These are phyloP conservation scores for Marmota flaviventris DNA, from an alignment of 2,113 vertebrate species.

Conservation along the genomic window DNA sequence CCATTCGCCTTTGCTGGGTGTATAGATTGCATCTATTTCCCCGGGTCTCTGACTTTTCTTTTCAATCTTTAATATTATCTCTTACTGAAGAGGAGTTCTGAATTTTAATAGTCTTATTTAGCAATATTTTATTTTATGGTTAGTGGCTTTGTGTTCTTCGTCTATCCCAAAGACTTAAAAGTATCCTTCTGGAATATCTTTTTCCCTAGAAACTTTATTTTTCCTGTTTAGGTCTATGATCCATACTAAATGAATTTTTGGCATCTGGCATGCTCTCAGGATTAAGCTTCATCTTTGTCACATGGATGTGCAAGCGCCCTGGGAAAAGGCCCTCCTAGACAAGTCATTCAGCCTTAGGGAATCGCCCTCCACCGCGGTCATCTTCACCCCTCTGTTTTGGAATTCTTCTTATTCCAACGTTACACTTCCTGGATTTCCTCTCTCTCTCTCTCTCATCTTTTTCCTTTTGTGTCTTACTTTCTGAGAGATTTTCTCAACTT, in stretches of 20 bases:
- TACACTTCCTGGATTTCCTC: background rate
- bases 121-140: constrained; percentile 26
- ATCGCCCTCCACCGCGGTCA: background rate
- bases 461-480: background rate
- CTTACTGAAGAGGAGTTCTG: constrained; percentile 33
- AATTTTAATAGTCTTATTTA: constrained; percentile 43
- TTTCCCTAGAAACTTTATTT: background rate
- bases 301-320: background rate
- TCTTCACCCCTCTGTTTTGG: background rate
- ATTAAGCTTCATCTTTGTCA: constrained; percentile 1
- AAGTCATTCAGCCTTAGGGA: background rate
- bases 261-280: background rate
- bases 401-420: background rate
- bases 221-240: background rate
- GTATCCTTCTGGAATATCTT: background rate
- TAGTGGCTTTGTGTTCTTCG: background rate
- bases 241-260: background rate
- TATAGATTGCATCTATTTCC: background rate
- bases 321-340: background rate
- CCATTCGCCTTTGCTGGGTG: background rate
- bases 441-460: background rate
- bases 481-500: background rate
- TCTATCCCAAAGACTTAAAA: background rate
- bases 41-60: background rate
- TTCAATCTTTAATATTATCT: background rate